Conservation (phyloP, 92 coral and sea anemone genomes). For the Porites cylindrica region DNA sequence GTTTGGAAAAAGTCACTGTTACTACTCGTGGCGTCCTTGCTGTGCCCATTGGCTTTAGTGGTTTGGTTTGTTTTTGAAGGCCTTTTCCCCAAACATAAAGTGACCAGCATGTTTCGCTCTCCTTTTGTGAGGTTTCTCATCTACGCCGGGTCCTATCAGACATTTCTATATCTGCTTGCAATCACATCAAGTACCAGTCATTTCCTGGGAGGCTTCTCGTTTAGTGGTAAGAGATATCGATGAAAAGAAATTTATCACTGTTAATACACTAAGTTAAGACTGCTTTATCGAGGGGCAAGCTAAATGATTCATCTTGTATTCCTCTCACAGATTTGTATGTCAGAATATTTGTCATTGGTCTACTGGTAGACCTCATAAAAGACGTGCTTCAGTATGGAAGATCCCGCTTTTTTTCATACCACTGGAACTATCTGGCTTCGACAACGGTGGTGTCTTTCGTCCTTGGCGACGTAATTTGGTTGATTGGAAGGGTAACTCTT, state of each 20-base stretch:
- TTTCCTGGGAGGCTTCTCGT: neutral
- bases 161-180: slow-evolving; percentile 60
- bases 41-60: slow-evolving; percentile 68
- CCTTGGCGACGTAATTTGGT: slow-evolving; percentile 75
- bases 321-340: slow-evolving; percentile 65
- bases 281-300: neutral
- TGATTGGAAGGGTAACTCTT: slow-evolving; percentile 60
- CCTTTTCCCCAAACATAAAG: slow-evolving; percentile 44
- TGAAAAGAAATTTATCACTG: too few relatives aligned
- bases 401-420: slow-evolving; percentile 78
- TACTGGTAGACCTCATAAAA: slow-evolving; percentile 66
- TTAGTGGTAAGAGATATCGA: neutral
- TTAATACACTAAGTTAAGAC: neutral
- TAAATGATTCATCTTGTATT: neutral
- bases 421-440: slow-evolving; percentile 78
- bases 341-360: slow-evolving; percentile 66
- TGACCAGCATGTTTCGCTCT: slow-evolving; percentile 59
- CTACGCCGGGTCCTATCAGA: slow-evolving; percentile 69
- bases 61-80: slow-evolving; percentile 62
- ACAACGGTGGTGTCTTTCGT: slow-evolving; percentile 67
- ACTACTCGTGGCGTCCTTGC: slow-evolving; percentile 41
- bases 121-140: slow-evolving; percentile 83
- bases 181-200: neutral
- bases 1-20: slow-evolving; percentile 30
- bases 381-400: slow-evolving; percentile 69